Percentiles rank a stretch among this genome's conserved stretches.
phyloP scores from a whole-genome alignment of 23 tunicate genomes.

The Botrylloides violaceus region DNA sequence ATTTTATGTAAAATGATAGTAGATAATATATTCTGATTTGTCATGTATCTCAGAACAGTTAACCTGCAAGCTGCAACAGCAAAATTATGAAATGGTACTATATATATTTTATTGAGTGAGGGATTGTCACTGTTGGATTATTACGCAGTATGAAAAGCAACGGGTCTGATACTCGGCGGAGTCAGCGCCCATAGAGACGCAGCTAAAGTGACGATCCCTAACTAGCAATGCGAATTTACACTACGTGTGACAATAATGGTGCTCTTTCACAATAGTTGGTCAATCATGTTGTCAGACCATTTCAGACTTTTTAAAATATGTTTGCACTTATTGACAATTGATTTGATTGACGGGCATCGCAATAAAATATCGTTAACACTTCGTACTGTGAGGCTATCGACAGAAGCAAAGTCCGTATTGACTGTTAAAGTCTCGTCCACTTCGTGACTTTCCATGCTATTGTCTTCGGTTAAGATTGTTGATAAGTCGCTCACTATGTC shows the following conservation, averaged over 20 bases:
- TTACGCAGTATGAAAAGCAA: too few relatives aligned
- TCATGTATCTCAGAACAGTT: too few relatives aligned
- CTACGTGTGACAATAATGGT: neutral
- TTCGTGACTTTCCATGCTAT: neutral
- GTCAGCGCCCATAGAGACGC: too few relatives aligned
- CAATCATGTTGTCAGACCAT: slow-evolving; percentile 51
- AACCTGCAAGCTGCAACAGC: too few relatives aligned
- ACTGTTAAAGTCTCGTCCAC: neutral
- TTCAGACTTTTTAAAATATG: slow-evolving; percentile 28
- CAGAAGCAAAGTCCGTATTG: neutral
- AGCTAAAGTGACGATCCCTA: too few relatives aligned
- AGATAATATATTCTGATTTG: too few relatives aligned
- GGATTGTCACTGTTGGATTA: too few relatives aligned
- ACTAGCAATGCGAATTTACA: too few relatives aligned
- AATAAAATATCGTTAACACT: slow-evolving; percentile 24
- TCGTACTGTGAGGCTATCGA: neutral
- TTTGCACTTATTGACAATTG: slow-evolving; percentile 41
- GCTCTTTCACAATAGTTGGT: slow-evolving; percentile 23
- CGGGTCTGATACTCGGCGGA: too few relatives aligned
- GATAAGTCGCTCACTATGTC: neutral
- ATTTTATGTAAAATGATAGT: too few relatives aligned
- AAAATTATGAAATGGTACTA: too few relatives aligned
- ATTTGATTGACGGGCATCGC: slow-evolving; percentile 35
- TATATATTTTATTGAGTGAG: too few relatives aligned
- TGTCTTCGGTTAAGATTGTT: neutral